These are phyloP conservation scores for Rhagonycha lutea DNA, from an alignment of 2,888 invertebrate species.

Conservation along the genomic window DNA sequence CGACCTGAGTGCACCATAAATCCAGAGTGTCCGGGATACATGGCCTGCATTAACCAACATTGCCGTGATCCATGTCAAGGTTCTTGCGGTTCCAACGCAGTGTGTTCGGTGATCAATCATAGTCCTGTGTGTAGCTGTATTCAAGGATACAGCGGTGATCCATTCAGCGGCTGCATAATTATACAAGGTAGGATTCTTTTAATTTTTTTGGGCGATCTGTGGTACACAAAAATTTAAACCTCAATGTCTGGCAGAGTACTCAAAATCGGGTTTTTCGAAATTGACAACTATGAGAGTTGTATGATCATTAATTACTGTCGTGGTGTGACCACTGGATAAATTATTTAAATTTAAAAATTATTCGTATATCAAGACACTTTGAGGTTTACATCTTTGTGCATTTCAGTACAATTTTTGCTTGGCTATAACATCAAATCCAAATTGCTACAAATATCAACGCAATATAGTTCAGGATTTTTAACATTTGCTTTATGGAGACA, in stretches of 20 bases:
- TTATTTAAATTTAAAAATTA: background rate
- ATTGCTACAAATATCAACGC: constrained; percentile 1
- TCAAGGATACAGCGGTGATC: constrained; percentile 67
- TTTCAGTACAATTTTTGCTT: background rate
- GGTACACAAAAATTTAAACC: background rate
- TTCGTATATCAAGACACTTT: background rate
- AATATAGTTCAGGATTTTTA: background rate
- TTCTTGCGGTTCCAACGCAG: constrained; percentile 59
- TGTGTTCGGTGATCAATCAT: constrained; percentile 63
- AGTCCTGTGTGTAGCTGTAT: constrained; percentile 72
- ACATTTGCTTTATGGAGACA: background rate
- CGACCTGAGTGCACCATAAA: constrained; percentile 62
- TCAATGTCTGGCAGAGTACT: background rate
- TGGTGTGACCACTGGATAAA: too few species aligned
- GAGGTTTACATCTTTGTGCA: background rate
- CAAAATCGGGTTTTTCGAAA: background rate
- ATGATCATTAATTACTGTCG: too few species aligned
- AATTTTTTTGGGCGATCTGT: background rate
- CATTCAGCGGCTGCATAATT: constrained; percentile 69
- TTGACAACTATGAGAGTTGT: too few species aligned
- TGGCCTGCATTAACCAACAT: constrained; percentile 50
- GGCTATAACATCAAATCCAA: background rate
- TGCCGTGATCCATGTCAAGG: constrained; percentile 58
- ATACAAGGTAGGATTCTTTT: constrained; percentile 55
- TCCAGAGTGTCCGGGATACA: constrained; percentile 59